A percentile compares a stretch with the other conserved stretches of the same genome.
Evolutionary conservation across 2,888 invertebrate species (phyloP).

Genomic region (Agonum fuliginosum): DNA sequence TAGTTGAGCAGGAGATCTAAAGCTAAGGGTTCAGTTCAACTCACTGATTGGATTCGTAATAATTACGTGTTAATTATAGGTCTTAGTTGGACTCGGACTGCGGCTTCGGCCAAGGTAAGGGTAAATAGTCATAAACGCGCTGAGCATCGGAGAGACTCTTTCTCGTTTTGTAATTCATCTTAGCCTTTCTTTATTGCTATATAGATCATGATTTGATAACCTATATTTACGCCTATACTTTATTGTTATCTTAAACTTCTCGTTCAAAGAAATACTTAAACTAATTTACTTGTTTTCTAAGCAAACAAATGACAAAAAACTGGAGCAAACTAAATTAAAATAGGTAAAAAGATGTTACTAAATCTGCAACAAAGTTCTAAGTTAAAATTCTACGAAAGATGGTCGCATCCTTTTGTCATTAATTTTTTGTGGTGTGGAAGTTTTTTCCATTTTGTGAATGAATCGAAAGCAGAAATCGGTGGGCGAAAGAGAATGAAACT

Average conservation of each 20-base stretch:
- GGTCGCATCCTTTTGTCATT: constrained; percentile 20
- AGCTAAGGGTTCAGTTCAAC: constrained; percentile 18
- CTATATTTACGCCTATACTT: constrained; percentile 10
- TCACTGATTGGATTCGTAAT: constrained; percentile 59
- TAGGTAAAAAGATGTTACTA: background rate
- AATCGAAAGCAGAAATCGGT: constrained; percentile 16
- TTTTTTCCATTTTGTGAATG: constrained; percentile 32
- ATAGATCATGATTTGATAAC: constrained; percentile 50
- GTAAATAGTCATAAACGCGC: constrained; percentile 57
- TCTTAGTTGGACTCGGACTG: constrained; percentile 41
- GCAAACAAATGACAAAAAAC: background rate
- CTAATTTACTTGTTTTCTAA: background rate
- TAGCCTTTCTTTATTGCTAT: constrained; percentile 43
- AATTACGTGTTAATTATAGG: constrained; percentile 60
- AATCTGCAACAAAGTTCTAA: constrained; percentile 31
- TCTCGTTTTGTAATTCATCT: constrained; percentile 47
- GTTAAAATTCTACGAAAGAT: background rate
- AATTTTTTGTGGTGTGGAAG: constrained; percentile 27
- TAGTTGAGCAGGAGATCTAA: constrained; percentile 26
- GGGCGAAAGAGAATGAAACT: background rate
- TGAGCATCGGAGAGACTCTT: background rate
- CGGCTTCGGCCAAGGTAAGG: constrained; percentile 34
- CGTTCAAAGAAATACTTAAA: constrained; percentile 1
- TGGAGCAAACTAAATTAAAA: background rate
- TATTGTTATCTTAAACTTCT: constrained; percentile 30